A percentile compares a stretch with the other conserved stretches of the same genome.
phyloP scores from a whole-genome alignment of 2,113 vertebrate genomes.

The Coptodon bakossiorum region DNA sequence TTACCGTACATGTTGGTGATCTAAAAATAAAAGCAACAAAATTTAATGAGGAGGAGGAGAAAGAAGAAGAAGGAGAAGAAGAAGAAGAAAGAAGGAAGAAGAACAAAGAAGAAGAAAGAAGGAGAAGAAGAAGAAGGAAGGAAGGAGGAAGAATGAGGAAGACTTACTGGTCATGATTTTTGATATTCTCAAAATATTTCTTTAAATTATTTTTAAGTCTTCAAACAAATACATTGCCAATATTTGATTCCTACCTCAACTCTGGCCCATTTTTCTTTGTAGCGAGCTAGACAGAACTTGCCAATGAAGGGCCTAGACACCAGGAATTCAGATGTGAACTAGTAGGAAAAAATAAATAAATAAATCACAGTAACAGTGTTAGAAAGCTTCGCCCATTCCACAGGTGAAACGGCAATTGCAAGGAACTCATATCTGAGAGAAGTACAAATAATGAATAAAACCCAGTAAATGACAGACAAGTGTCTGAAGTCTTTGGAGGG shows the following conservation, averaged over 20 bases:
- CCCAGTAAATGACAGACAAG: neutral
- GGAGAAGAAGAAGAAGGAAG: no score
- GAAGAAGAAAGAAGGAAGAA: no score
- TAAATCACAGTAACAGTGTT: neutral
- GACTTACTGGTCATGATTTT: neutral
- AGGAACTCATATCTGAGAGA: neutral
- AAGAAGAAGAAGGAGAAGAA: rapidly evolving
- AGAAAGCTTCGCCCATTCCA: neutral
- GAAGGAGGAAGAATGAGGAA: no score
- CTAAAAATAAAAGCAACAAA: conserved; percentile 55
- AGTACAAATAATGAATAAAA: neutral
- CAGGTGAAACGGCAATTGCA: neutral
- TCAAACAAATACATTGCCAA: neutral
- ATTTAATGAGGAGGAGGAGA: rapidly evolving
- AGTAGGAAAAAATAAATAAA: neutral
- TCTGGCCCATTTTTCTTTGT: conserved; percentile 86
- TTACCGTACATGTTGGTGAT: conserved; percentile 83
- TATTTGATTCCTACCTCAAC: conserved; percentile 77
- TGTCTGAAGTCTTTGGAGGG: neutral
- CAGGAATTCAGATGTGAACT: conserved; percentile 75
- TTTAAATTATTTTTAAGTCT: neutral
- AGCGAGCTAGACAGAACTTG: conserved; percentile 83
- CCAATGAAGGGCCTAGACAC: conserved; percentile 84
- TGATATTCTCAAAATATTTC: neutral
- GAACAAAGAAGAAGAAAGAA: neutral